Evolutionary conservation across 1,140 invertebrate genomes (phyloP).

Genomic region (Panulirus ornatus): DNA sequence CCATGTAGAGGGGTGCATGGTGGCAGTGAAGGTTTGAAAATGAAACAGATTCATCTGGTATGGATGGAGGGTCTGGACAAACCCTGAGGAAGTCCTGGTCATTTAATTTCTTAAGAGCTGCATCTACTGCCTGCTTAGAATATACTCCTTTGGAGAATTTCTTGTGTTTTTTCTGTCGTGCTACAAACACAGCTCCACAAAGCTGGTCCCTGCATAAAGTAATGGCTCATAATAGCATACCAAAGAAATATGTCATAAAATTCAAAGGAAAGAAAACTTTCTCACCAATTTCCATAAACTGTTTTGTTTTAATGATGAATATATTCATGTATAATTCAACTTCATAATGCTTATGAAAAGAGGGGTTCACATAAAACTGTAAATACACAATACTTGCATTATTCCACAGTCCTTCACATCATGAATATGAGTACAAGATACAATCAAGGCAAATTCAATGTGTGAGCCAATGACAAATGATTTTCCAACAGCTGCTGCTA

Average conservation of each 20-base stretch:
- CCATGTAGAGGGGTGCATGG: constrained; percentile 82
- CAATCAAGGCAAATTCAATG: constrained; percentile 81
- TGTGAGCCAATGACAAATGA: constrained; percentile 78
- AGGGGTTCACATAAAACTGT: no score
- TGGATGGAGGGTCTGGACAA: constrained; percentile 79
- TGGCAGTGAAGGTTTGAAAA: constrained; percentile 79
- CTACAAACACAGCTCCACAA: constrained; percentile 77
- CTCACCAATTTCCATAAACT: not conserved
- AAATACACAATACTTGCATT: constrained; percentile 79
- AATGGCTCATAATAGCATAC: not conserved
- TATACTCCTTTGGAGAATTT: constrained; percentile 79
- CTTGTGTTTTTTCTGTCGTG: constrained; percentile 81
- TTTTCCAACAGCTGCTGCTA: constrained; percentile 79
- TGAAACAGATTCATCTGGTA: constrained; percentile 77
- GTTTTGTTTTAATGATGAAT: not conserved
- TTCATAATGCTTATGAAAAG: no score
- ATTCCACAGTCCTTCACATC: constrained; percentile 81
- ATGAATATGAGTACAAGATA: constrained; percentile 79
- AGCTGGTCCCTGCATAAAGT: constrained; percentile 76
- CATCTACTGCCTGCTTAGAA: constrained; percentile 79
- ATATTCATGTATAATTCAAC: no score
- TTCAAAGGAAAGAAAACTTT: not conserved
- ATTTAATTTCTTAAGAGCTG: constrained; percentile 74
- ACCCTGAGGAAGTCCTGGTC: constrained; percentile 60
- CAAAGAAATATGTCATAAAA: not conserved